Base-by-base conservation (phyloP, 2,113 vertebrate species). In the Hydrochoerus hydrochaeris region DNA sequence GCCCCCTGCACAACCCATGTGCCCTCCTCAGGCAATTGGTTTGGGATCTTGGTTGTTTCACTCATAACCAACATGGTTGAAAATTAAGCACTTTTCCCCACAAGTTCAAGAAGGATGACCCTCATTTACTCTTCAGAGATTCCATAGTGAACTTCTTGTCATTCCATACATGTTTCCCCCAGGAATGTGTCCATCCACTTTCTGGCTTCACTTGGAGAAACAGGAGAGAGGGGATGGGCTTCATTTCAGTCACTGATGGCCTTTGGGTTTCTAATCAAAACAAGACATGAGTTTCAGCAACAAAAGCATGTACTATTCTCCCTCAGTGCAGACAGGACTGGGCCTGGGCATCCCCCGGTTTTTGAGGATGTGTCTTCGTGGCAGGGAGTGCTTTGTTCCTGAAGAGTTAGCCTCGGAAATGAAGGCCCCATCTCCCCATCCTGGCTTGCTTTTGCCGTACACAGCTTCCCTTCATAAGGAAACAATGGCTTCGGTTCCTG, bases 401-500 rank as follows among this genome's bases (percentile, higher is more conserved):
- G 46, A 24, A 24, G 54, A 84, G 44, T 26, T 11, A 30, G 35
- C 77, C 49, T 52, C 2, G 7, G 77, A 63, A 58, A 4, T 7
- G 2, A n/a, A 49, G 82, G 8, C 2, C 41, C 0, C 0, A 1
- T 17, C 17, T 24, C 44, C 63, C 75, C 1, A 0, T 5, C 32
- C 28, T 30, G 9, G 54, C 54, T 54, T 54, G 54, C 4, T 3
- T 30, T 80, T 0, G 2, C 14, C 7, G 20, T 20, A 7, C 88
- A 49, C 38, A 30, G 60, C 57, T 52, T 57, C n/a, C 46, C 44
- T 67, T 20, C 17, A 60, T 9, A 22, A n/a, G n/a, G 69, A 32
- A 77, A 60, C 63, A 65, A 20, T 7, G 77, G 10, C 58, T 28
- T 54, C 12, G 49, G 58, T 24, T 32, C 62, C 57, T 6, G 32